Evolutionary conservation across 2,888 invertebrate genomes (phyloP), one percentile per base, ranked within the genome.

Genomic region (Calephelis perditalis): DNA sequence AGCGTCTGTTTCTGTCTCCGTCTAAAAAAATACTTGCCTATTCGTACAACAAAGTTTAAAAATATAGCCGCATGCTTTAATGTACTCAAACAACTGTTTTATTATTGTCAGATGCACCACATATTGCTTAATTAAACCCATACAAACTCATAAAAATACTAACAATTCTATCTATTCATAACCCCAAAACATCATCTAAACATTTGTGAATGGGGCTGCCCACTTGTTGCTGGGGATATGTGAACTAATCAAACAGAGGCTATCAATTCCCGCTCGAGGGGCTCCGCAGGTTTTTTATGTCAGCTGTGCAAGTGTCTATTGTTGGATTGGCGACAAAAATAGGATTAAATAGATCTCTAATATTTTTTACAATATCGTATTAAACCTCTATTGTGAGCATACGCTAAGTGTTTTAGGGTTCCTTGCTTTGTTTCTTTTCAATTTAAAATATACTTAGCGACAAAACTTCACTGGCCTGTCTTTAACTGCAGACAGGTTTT

Each of bases 251-350:
- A 52, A 52, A 52, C 52, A 35, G 35, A 35, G 52, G 52, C 52
- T 10, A 11, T 35, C 52, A 11, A 35, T 52, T 11, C 52, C 52
- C 40, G 8, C 5, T 9, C 52, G 52, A 52, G 52, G 52, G 52
- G 52, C 26, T 10, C 64, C 70, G 70, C 76, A 69, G 71, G 73
- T 78, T 84, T 85, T 82, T 83, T 81, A 76, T 74, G 85, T 83
- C 89, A 88, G 88, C 89, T 88, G 88, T 82, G 72, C 86, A 84
- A 88, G 88, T 85, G 67, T 60, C 62, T 67, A 78, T 85, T 86
- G 82, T 86, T 36, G 36, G 26, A 45, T 44, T 52, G 3, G 52
- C 35, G 52, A 35, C 52, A 52, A 52, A 52, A 52, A 35, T 52
- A 35, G 6, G 52, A 52, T 52, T 52, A 52, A 52, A 52, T 52